phyloP scores from a whole-genome alignment of 2,888 invertebrate species.

The Mylabris sibirica region DNA sequence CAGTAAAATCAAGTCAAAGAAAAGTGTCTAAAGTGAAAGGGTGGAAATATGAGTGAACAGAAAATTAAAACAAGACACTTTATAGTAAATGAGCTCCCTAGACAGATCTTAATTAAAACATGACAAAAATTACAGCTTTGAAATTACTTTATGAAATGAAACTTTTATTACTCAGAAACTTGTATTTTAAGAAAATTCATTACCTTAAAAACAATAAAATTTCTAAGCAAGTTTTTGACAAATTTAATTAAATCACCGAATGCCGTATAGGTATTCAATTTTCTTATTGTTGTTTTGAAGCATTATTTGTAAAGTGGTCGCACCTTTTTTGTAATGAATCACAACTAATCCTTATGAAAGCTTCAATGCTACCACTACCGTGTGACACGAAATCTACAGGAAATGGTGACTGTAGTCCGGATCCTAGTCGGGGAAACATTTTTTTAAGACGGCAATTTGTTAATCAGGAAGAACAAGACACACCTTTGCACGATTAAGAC shows the following conservation, averaged over 20 bases:
- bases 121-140: conserved; percentile 54
- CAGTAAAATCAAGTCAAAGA: conserved; percentile 52
- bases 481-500: conserved; percentile 57
- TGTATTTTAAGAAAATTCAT: conserved; percentile 36
- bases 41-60: conserved; percentile 54
- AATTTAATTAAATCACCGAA: conserved; percentile 23
- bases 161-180: conserved; percentile 50
- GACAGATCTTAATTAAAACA: conserved; percentile 57
- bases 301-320: conserved; percentile 21
- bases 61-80: conserved; percentile 56
- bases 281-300: not conserved
- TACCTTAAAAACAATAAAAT: conserved; percentile 28
- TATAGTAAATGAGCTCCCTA: conserved; percentile 50
- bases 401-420: conserved; percentile 58
- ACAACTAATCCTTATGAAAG: conserved; percentile 58
- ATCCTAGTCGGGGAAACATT: conserved; percentile 56
- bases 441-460: conserved; percentile 58
- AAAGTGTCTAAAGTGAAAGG: conserved; percentile 52
- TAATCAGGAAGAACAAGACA: conserved; percentile 60
- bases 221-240: conserved; percentile 16
- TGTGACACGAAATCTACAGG: conserved; percentile 59
- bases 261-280: not conserved
- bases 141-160: conserved; percentile 53
- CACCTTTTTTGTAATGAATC: conserved; percentile 50
- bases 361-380: conserved; percentile 54